Conservation (phyloP, 1,140 invertebrate species). For the Gonioctena quinquepunctata region DNA sequence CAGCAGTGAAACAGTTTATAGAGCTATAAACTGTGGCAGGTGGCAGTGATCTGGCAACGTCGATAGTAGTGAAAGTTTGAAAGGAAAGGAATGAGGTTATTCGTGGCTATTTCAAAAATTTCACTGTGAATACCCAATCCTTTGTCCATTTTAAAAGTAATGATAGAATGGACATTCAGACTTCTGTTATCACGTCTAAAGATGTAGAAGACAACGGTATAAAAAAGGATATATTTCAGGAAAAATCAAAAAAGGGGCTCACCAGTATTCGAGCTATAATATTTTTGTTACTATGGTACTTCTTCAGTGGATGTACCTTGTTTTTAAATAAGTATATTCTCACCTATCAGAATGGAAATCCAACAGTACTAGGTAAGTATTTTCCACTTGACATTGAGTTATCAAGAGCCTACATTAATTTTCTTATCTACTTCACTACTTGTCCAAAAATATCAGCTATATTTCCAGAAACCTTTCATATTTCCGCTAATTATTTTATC, state of each 20-base stretch:
- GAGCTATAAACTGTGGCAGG: no score
- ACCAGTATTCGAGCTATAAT: conserved; percentile 68
- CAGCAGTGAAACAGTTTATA: no score
- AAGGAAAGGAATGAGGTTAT: neutral
- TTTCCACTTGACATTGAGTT: conserved; percentile 1
- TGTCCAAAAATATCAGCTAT: no score
- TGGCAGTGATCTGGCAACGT: no score
- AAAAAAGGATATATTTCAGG: conserved; percentile 26
- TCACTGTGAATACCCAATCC: neutral
- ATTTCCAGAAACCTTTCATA: no score
- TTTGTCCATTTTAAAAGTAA: no score
- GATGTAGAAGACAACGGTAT: conserved; percentile 19
- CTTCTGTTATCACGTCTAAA: neutral
- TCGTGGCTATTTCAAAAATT: neutral
- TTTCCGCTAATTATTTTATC: no score
- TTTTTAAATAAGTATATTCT: conserved; percentile 87
- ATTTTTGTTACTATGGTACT: conserved; percentile 76
- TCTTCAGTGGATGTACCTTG: conserved; percentile 78
- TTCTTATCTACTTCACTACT: no score
- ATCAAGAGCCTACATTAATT: conserved; percentile 1
- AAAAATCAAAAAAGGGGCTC: conserved; percentile 54
- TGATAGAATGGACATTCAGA: conserved; percentile 16
- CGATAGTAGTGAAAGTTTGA: neutral
- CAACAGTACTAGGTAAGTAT: conserved; percentile 73
- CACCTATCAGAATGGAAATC: conserved; percentile 76